Percentiles rank a stretch among this genome's conserved stretches.
These are phyloP conservation scores for Campylomormyrus numenius DNA, from an alignment of 2,113 vertebrate genomes.

Conservation along the genomic window DNA sequence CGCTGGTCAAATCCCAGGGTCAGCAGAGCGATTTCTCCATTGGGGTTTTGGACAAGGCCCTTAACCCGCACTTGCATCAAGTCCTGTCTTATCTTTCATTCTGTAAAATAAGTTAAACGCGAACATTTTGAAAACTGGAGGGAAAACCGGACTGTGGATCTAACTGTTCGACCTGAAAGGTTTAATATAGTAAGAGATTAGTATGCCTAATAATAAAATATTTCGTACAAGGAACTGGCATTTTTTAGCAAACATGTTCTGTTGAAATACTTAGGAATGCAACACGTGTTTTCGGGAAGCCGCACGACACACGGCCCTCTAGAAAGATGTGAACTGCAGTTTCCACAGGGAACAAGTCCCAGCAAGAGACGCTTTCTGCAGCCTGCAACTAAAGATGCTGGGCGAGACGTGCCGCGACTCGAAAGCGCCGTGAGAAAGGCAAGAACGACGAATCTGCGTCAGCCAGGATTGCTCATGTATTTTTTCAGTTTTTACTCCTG, in stretches of 20 bases:
- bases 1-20: not conserved
- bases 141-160: not conserved
- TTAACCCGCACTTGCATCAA: not conserved
- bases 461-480: not conserved
- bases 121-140: not conserved
- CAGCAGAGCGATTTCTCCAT: not conserved
- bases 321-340: not conserved
- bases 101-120: not conserved
- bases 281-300: not conserved
- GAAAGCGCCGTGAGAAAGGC: conserved; percentile 7
- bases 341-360: conserved; percentile 42
- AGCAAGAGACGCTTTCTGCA: conserved; percentile 46
- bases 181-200: not conserved
- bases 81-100: not conserved
- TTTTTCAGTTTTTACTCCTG: not conserved
- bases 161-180: not conserved
- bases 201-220: not conserved
- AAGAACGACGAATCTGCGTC: not conserved
- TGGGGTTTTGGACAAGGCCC: not conserved
- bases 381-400: conserved; percentile 33
- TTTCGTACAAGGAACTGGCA: not conserved
- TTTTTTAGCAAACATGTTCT: not conserved
- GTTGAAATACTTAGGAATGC: not conserved
- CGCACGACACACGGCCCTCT: not conserved
- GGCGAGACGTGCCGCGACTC: conserved; percentile 41